Percentiles rank a stretch among this genome's conserved stretches.
These are phyloP conservation scores for Cephalotes varians DNA, from an alignment of 2,888 invertebrate species.

Conservation along the genomic window DNA sequence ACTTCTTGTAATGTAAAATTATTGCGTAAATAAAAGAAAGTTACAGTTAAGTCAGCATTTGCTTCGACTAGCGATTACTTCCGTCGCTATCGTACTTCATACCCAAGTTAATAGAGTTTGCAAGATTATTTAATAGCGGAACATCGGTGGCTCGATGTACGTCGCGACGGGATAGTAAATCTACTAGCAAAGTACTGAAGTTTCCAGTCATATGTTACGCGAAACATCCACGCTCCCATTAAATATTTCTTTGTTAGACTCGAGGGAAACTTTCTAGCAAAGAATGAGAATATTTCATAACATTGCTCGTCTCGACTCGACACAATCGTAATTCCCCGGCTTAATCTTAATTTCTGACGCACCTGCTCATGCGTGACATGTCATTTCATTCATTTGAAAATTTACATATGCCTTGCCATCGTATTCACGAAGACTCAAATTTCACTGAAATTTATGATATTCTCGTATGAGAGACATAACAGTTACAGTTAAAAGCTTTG, in stretches of 20 bases:
- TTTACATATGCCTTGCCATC: slow-evolving; percentile 14
- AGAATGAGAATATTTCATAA: slow-evolving; percentile 65
- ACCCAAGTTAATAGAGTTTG: slow-evolving; percentile 33
- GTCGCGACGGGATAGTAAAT: slow-evolving; percentile 40
- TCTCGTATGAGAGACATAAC: slow-evolving; percentile 4
- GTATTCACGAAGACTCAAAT: slow-evolving; percentile 14
- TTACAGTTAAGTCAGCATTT: neutral
- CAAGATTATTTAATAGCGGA: slow-evolving; percentile 45
- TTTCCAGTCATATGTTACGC: slow-evolving; percentile 56
- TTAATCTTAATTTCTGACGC: slow-evolving; percentile 50
- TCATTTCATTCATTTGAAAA: slow-evolving; percentile 44
- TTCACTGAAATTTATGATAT: slow-evolving; percentile 29
- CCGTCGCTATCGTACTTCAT: neutral
- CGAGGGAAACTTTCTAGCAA: slow-evolving; percentile 56
- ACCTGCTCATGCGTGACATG: slow-evolving; percentile 35
- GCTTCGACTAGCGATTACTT: neutral
- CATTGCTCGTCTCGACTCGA: slow-evolving; percentile 32
- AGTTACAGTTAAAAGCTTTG: slow-evolving; percentile 49
- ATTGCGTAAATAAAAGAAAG: neutral
- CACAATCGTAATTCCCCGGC: slow-evolving; percentile 46
- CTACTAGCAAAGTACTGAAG: slow-evolving; percentile 54
- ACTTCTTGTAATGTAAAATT: neutral
- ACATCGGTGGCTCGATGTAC: slow-evolving; percentile 32
- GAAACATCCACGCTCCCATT: slow-evolving; percentile 51
- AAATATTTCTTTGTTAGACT: slow-evolving; percentile 67